Base-by-base conservation (phyloP, 2,888 invertebrate genomes). In the Coleophora flavipennella region DNA sequence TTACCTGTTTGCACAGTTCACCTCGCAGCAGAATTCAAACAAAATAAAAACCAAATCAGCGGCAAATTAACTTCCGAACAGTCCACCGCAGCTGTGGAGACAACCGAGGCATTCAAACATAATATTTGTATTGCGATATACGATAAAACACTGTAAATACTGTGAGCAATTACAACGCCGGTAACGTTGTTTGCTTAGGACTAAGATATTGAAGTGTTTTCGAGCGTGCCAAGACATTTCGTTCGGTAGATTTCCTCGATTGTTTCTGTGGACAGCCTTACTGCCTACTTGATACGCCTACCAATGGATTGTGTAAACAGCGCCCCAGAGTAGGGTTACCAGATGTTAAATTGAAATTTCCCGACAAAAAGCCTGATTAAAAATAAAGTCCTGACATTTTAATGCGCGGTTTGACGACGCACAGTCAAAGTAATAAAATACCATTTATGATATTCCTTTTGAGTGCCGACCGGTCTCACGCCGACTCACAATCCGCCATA, bases 131-230 rank as follows among this genome's bases (percentile, higher is more conserved):
- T 69, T 62, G 65, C 70, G 67, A 79, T 81, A 80, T 70, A 81
- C 80, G 80, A 84, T 84, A 83, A 83, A 84, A 83, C 73, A 68
- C 64, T 65, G 81, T 76, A 80, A 81, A 84, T 69, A 81, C 66
- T 57, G 70, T 64, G 62, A 77, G 80, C 83, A 84, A 84, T 84
- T 84, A 84, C 78, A 72, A 69, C 70, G 65, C 66, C 62, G 67
- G 72, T 73, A 76, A 81, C 81, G 80, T 20, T 84, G 77, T 84
- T 84, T 83, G 67, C 66, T 83, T 84, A 84, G 84, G 83, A 83
- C 81, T 67, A 74, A 74, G 75, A 69, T 71, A 78, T 76, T 78
- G 76, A 77, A 83, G 81, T 80, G 78, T 75, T 70, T 79, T 77
- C 76, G 67, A 70, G 72, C 78, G 68, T 72, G 73, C 68, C 67